phyloP scores from a whole-genome alignment of 2,888 invertebrate species.

The Timema cristinae region DNA sequence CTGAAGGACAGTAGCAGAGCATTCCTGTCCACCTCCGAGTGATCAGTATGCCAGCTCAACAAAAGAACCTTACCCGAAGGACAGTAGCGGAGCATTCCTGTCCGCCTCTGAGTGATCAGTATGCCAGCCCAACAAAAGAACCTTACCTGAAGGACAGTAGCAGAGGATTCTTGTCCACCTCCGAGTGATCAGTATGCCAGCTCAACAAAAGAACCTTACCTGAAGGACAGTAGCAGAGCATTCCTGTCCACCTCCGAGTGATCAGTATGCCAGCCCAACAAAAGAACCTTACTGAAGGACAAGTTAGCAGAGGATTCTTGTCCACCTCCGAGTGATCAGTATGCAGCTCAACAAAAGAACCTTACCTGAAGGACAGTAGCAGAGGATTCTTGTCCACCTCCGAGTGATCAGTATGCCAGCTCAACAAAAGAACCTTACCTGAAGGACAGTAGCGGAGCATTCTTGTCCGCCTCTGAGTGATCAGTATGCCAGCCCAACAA shows the following conservation, averaged over 20 bases:
- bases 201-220: conserved; percentile 52
- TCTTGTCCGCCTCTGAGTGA: not conserved
- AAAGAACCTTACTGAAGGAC: no score
- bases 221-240: conserved; percentile 88
- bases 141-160: conserved; percentile 81
- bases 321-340: no score
- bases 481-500: no score
- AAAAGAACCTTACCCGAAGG: conserved; percentile 67
- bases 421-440: no score
- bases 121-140: conserved; percentile 61
- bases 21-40: conserved; percentile 78
- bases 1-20: conserved; percentile 91
- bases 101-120: conserved; percentile 91
- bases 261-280: conserved; percentile 95
- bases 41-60: conserved; percentile 84
- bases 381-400: no score
- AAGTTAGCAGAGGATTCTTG: no score
- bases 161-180: conserved; percentile 78
- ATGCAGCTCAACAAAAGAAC: no score
- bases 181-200: conserved; percentile 95
- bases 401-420: no score
- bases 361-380: no score
- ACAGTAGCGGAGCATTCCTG: conserved; percentile 82
- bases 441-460: no score
- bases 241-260: conserved; percentile 81